These are phyloP conservation scores for Piprites chloris DNA, from an alignment of 2,113 vertebrate species.

Conservation along the genomic window DNA sequence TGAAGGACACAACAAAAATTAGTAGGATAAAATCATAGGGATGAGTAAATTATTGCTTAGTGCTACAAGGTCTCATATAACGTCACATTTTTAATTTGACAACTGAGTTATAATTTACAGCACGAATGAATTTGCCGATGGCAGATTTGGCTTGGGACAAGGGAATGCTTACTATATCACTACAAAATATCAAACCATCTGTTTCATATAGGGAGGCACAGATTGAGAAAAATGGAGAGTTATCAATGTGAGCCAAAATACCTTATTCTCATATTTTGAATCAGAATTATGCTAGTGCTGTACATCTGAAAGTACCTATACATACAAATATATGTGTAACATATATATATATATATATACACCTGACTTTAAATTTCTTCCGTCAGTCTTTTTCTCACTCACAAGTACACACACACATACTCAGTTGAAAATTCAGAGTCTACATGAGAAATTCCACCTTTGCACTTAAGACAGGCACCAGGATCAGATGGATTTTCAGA, in stretches of 20 bases:
- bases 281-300: not conserved
- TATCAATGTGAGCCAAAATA: not conserved
- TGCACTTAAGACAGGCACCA: not conserved
- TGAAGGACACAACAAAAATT: constrained; percentile 59
- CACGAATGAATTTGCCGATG: constrained; percentile 15
- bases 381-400: not conserved
- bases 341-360: not conserved
- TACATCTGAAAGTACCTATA: not conserved
- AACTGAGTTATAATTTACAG: constrained; percentile 57
- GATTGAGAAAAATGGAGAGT: constrained; percentile 11
- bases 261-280: not conserved
- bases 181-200: constrained; percentile 55
- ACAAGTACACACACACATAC: not conserved
- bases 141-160: constrained; percentile 22
- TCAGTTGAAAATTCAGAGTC: not conserved
- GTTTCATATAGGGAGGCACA: constrained; percentile 9
- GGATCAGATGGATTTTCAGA: not conserved
- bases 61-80: constrained; percentile 44
- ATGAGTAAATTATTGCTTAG: constrained; percentile 47
- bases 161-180: constrained; percentile 10
- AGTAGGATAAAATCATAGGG: constrained; percentile 14
- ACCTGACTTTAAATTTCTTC: not conserved
- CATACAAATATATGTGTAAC: not conserved
- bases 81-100: constrained; percentile 46
- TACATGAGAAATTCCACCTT: not conserved